phyloP scores from a whole-genome alignment of 2,113 vertebrate genomes.

The Mixornis gularis region DNA sequence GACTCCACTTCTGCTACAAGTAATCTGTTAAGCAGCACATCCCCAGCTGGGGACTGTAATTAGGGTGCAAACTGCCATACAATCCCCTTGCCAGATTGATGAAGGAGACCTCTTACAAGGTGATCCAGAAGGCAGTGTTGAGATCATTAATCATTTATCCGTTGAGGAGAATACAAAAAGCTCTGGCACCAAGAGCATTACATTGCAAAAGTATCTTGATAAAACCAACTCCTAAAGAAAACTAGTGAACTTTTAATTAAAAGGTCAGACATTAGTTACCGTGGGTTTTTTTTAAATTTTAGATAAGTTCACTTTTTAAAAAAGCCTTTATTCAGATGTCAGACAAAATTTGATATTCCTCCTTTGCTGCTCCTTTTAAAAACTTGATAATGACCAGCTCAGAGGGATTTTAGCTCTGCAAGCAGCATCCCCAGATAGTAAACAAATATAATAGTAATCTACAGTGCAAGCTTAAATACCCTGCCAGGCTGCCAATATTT shows the following conservation, averaged over 20 bases:
- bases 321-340: background rate
- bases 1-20: constrained; percentile 18
- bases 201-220: background rate
- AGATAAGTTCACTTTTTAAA: background rate
- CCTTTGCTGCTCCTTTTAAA: background rate
- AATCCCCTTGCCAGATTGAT: constrained; percentile 57
- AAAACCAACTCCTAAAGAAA: background rate
- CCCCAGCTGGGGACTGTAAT: constrained; percentile 60
- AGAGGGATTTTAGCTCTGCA: background rate
- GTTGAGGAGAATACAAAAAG: constrained; percentile 39
- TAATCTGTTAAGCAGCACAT: constrained; percentile 54
- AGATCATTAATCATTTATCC: constrained; percentile 46
- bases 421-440: constrained; percentile 26
- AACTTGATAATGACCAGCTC: background rate
- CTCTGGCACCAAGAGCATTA: background rate
- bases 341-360: background rate
- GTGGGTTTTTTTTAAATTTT: background rate
- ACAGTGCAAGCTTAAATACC: background rate
- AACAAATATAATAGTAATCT: constrained; percentile 9
- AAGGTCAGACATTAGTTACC: background rate
- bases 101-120: constrained; percentile 58
- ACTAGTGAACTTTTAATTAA: background rate
- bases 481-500: constrained; percentile 1
- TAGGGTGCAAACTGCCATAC: constrained; percentile 53
- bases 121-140: constrained; percentile 51